A percentile compares a stretch with the other conserved stretches of the same genome.
These are phyloP conservation scores for Scotopteryx bipunctaria DNA, from an alignment of 2,888 invertebrate species.

Conservation along the genomic window DNA sequence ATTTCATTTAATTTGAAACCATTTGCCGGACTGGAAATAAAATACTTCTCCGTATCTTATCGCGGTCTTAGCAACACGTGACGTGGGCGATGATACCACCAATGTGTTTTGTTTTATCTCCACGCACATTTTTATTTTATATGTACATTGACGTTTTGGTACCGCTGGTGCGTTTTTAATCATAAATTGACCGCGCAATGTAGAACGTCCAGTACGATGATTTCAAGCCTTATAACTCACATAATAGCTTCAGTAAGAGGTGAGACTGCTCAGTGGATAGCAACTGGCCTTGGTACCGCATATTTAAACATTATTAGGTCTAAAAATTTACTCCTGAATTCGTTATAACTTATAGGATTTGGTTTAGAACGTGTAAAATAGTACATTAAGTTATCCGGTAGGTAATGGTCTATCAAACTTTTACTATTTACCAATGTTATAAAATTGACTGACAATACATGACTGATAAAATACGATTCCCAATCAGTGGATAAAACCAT, in stretches of 20 bases:
- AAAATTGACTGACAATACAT: no score
- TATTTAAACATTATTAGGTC: conserved; percentile 58
- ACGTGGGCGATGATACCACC: conserved; percentile 49
- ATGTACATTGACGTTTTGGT: conserved; percentile 46
- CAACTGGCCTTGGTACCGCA: conserved; percentile 61
- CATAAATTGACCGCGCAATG: conserved; percentile 36
- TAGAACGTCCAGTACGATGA: conserved; percentile 23
- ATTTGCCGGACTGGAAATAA: conserved; percentile 45
- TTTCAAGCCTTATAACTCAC: conserved; percentile 33
- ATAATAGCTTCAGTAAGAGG: conserved; percentile 37
- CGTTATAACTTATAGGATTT: no score
- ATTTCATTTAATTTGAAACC: conserved; percentile 13
- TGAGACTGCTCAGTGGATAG: conserved; percentile 50
- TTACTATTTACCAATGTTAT: no score
- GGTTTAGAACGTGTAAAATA: no score
- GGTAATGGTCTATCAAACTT: no score
- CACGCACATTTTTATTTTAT: conserved; percentile 33
- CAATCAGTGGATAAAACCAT: no score
- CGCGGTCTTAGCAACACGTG: conserved; percentile 55
- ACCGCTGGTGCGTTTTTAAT: conserved; percentile 14
- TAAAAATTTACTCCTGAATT: conserved; percentile 53
- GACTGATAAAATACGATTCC: no score
- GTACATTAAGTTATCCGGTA: no score
- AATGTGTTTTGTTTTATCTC: conserved; percentile 54
- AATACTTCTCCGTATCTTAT: conserved; percentile 57